Base-by-base conservation (phyloP, 2,888 invertebrate species). In the Drosophila recens region DNA sequence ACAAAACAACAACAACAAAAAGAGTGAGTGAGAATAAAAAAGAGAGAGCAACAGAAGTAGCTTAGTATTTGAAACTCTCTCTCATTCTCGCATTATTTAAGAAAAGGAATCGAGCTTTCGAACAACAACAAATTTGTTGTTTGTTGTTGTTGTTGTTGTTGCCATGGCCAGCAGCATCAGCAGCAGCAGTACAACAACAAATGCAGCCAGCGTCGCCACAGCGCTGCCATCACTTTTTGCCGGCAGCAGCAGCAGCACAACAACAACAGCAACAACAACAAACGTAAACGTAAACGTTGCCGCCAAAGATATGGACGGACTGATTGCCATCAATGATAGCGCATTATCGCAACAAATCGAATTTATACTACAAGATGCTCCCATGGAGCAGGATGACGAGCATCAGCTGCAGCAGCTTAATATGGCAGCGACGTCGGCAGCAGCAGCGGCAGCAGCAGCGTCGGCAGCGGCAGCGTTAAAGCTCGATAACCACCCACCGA, bases 261-360 rank as follows among this genome's bases (percentile, higher is more conserved):
- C 63, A 63, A 62, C 53, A 70, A 15, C 34, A 75, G 33, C 62
- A 75, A n/a, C 52, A 57, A 51, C 73, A 64, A 74, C 71, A 77
- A 67, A 43, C 43, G 63, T 62, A n/a, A n/a, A n/a, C n/a, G n/a
- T n/a, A 20, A 64, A 75, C 46, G 67, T 69, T 58, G 77, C 77
- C 77, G 67, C 77, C 66, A 89, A 90, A 78, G 92, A 92, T 72
- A 83, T 92, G 79, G 92, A 92, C 72, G 91, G 90, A 68, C 81
- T 92, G 67, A 92, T 91, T 79, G 90, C 92, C 79, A 91, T 93
- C 81, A 92, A 91, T 74, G 93, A 92, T 87, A 91, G 87, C 80
- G 91, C 93, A 76, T 82, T 92, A 80, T 92, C 92, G 76, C 92
- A 93, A 90, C 92, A 92, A 91, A 93, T 92, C 91, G 92, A 92